Evolutionary conservation across 35 echinoderm and acorn worm genomes (phyloP).

Genomic region (Chiridota heheva): DNA sequence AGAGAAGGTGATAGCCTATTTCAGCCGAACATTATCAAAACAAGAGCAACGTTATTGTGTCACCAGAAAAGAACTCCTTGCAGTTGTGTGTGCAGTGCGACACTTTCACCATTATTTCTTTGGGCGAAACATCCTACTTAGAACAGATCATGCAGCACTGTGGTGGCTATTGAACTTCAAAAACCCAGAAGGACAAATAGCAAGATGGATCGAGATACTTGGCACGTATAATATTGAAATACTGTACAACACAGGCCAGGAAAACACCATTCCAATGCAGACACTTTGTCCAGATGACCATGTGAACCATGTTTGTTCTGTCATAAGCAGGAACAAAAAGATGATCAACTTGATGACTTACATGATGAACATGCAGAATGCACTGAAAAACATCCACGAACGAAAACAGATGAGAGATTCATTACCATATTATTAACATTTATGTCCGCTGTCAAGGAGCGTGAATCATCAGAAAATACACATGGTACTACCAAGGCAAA

Average conservation of each 20-base stretch:
- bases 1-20: constrained; percentile 21
- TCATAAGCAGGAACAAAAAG: no score
- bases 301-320: constrained; percentile 30
- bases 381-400: no score
- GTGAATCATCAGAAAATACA: no score
- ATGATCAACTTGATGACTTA: no score
- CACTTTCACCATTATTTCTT: constrained; percentile 42
- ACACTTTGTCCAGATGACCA: constrained; percentile 20
- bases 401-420: no score
- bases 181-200: constrained; percentile 52
- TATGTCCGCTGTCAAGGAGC: no score
- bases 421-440: no score
- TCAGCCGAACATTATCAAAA: constrained; percentile 3
- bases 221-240: constrained; percentile 29
- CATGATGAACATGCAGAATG: no score
- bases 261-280: constrained; percentile 38
- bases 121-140: constrained; percentile 12
- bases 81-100: constrained; percentile 15
- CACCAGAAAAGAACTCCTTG: constrained; percentile 25
- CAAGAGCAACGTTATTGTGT: constrained; percentile 34
- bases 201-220: constrained; percentile 47
- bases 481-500: no score
- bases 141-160: constrained; percentile 27
- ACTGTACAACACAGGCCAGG: constrained; percentile 27
- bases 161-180: constrained; percentile 59